These are phyloP conservation scores for Galleria mellonella DNA, from an alignment of 1,140 invertebrate genomes.

Conservation along the genomic window DNA sequence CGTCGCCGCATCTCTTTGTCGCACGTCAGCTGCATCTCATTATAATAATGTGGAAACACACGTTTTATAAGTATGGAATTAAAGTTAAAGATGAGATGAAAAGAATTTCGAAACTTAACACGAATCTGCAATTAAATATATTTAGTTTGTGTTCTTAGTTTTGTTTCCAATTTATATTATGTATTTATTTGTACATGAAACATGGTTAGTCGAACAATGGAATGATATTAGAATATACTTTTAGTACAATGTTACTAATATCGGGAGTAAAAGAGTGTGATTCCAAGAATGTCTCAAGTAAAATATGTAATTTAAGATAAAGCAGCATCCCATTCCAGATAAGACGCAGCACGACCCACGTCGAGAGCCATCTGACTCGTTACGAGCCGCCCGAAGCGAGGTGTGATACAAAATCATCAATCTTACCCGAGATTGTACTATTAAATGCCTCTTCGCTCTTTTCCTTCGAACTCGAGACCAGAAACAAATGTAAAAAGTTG, in stretches of 20 bases:
- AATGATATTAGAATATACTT: too few species aligned
- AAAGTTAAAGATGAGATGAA: neutral
- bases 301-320: slow-evolving; percentile 74
- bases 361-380: slow-evolving; percentile 67
- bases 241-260: slow-evolving; percentile 18
- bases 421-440: slow-evolving; percentile 72
- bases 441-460: slow-evolving; percentile 72
- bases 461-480: slow-evolving; percentile 68
- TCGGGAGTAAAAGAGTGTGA: slow-evolving; percentile 34
- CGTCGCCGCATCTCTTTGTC: neutral
- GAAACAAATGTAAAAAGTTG: slow-evolving; percentile 75
- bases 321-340: slow-evolving; percentile 67
- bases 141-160: too few species aligned
- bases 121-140: too few species aligned
- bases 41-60: slow-evolving; percentile 10
- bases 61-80: slow-evolving; percentile 6
- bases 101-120: too few species aligned
- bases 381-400: slow-evolving; percentile 70
- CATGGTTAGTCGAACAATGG: too few species aligned
- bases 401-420: slow-evolving; percentile 74
- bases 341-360: slow-evolving; percentile 67
- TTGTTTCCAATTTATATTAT: too few species aligned
- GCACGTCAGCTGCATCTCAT: slow-evolving; percentile 12
- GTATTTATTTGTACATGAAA: too few species aligned
- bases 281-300: slow-evolving; percentile 60